Evolutionary conservation across 2,888 invertebrate genomes (phyloP).

Genomic region (Halictus ligatus): DNA sequence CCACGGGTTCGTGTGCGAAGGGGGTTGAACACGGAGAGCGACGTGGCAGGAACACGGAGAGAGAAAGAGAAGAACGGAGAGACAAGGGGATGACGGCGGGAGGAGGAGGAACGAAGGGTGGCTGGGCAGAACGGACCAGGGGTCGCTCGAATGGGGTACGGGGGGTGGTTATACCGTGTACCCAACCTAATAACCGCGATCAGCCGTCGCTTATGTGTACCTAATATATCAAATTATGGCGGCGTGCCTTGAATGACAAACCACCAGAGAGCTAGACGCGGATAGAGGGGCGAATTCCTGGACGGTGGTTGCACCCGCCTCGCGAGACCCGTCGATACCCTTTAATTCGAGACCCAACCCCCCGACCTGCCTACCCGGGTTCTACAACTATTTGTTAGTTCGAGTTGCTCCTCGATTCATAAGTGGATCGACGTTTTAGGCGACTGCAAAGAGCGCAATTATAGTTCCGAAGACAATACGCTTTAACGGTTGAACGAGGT

Average conservation of each 20-base stretch:
- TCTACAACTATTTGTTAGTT: neutral
- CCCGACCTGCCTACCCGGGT: neutral
- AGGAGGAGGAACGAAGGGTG: constrained; percentile 27
- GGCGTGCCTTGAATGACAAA: constrained; percentile 80
- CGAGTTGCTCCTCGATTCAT: neutral
- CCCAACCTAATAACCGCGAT: constrained; percentile 83
- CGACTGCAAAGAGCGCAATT: neutral
- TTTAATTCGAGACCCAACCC: constrained; percentile 2
- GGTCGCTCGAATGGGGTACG: constrained; percentile 68
- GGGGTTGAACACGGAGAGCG: constrained; percentile 6
- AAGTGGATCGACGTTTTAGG: neutral
- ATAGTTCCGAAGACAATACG: too few relatives aligned
- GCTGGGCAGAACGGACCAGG: constrained; percentile 68
- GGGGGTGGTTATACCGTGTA: constrained; percentile 75
- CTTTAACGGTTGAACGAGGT: too few relatives aligned
- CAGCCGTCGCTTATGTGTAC: constrained; percentile 83
- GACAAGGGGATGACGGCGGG: constrained; percentile 13
- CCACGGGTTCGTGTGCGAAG: constrained; percentile 11
- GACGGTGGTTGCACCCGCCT: constrained; percentile 21
- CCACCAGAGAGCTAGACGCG: constrained; percentile 57
- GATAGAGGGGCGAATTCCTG: constrained; percentile 60
- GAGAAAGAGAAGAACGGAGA: constrained; percentile 22
- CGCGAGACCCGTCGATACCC: neutral
- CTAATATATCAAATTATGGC: constrained; percentile 83
- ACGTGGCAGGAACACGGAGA: constrained; percentile 11